Evolutionary conservation across 2,797 vertebrate species (phyloP).

Genomic region (Amniataba percoides): DNA sequence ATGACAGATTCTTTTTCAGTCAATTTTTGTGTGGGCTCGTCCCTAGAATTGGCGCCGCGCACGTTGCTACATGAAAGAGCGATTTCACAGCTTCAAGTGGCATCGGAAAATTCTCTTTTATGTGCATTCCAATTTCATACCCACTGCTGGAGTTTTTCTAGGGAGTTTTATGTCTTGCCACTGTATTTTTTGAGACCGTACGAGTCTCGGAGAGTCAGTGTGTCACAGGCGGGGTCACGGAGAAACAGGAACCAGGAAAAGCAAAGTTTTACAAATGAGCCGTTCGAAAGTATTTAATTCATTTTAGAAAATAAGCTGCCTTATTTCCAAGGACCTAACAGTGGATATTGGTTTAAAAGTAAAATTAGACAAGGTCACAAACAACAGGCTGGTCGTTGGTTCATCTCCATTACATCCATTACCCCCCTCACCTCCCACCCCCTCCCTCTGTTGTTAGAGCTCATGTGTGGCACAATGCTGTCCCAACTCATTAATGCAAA

Average conservation of each 20-base stretch:
- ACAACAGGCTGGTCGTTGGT: conserved; percentile 44
- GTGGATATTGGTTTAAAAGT: background rate
- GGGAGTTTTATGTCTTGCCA: conserved; percentile 43
- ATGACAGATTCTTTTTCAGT: conserved; percentile 67
- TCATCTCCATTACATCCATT: conserved; percentile 65
- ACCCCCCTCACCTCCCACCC: conserved; percentile 12
- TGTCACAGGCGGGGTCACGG: conserved; percentile 29
- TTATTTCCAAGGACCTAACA: conserved; percentile 5
- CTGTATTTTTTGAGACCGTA: conserved; percentile 46
- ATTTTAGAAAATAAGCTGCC: background rate
- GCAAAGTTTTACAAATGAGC: background rate
- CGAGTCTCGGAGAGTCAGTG: conserved; percentile 24
- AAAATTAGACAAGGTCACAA: conserved; percentile 56
- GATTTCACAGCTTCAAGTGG: conserved; percentile 76
- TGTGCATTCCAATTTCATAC: conserved; percentile 70
- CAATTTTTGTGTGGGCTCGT: conserved; percentile 67
- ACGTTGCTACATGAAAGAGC: conserved; percentile 67
- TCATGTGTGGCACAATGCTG: conserved; percentile 58
- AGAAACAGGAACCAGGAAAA: background rate
- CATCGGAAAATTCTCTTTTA: conserved; percentile 72
- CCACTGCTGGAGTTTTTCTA: conserved; percentile 39
- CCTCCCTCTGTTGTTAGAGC: conserved; percentile 36
- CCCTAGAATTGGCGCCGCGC: conserved; percentile 60
- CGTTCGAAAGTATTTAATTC: background rate
- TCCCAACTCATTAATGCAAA: conserved; percentile 76